Evolutionary conservation across 1,140 invertebrate genomes (phyloP), one percentile per base, ranked within the genome.

Genomic region (Drosophila tropicalis): DNA sequence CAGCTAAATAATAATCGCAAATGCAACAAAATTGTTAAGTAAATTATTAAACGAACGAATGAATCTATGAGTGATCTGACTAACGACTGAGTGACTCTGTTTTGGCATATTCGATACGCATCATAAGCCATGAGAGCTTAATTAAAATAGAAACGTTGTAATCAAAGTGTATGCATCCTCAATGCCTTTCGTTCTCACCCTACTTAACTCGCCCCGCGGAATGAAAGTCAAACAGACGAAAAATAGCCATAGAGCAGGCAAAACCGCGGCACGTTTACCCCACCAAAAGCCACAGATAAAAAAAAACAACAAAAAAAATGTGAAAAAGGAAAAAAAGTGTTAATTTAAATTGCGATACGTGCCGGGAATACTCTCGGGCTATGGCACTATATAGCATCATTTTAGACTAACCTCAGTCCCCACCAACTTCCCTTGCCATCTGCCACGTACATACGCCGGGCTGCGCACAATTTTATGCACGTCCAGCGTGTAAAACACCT

Each of bases 291-390:
- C 44, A 22, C 44, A 22, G 15, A 7, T 4, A 15, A n/a, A n/a
- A 79, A 79, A 80, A 66, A 56, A 40, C 2, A 44, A 79, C 70
- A 80, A 70, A 56, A 40, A 55, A 47, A 60, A 58, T 3, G 7
- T 9, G 34, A 54, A 67, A 29, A 68, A 73, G 74, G 64, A 80
- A 79, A 80, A 73, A 87, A 83, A 87, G 84, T 89, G 84, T 87
- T 87, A 87, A 87, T 87, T 87, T 87, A 89, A 87, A 87, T 87
- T 87, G 86, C 77, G 69, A 83, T 84, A 87, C 84, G 84, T 87
- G 84, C 70, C 78, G 80, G 36, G 84, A 80, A 83, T 87, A 51
- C 51, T 34, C 63, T 55, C 69, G 44, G 32, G 29, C 67, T 61
- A 40, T 55, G 55, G 54, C 67, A 64, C 66, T 62, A 64, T 34